phyloP scores from a whole-genome alignment of 2,888 invertebrate genomes.

The Rhagonycha fulva region DNA sequence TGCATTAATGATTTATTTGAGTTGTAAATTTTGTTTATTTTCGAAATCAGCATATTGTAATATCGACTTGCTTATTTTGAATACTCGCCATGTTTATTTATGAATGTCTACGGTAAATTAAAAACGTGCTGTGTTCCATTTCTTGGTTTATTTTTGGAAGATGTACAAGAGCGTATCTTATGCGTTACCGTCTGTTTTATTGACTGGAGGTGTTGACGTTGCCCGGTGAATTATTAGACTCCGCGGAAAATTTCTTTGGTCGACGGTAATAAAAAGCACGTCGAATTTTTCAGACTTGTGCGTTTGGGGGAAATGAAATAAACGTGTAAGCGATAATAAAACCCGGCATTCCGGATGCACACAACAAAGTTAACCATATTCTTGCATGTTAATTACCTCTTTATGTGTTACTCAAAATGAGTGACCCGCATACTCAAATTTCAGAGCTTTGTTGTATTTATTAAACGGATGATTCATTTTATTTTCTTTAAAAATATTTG shows the following conservation, averaged over 20 bases:
- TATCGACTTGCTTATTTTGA: constrained; percentile 27
- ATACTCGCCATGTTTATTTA: constrained; percentile 27
- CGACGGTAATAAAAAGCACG: not conserved
- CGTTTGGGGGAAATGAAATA: not conserved
- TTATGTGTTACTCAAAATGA: not conserved
- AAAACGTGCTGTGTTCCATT: constrained; percentile 24
- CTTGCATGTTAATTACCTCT: not conserved
- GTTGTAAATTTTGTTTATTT: constrained; percentile 14
- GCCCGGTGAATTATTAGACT: not conserved
- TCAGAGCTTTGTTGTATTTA: not conserved
- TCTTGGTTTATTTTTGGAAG: constrained; percentile 26
- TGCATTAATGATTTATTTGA: constrained; percentile 36
- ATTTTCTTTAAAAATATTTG: not conserved
- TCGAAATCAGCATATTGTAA: constrained; percentile 18
- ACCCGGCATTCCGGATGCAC: not conserved
- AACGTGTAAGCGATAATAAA: not conserved
- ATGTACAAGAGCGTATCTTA: constrained; percentile 11
- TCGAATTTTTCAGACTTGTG: not conserved
- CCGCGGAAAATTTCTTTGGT: not conserved
- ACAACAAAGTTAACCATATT: not conserved
- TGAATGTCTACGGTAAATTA: constrained; percentile 24
- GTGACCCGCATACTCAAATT: not conserved
- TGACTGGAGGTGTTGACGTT: constrained; percentile 14
- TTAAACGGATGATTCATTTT: not conserved
- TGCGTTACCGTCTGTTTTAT: constrained; percentile 16